These are phyloP conservation scores for Hydrochoerus hydrochaeris DNA, from an alignment of 2,113 vertebrate genomes.

Conservation along the genomic window DNA sequence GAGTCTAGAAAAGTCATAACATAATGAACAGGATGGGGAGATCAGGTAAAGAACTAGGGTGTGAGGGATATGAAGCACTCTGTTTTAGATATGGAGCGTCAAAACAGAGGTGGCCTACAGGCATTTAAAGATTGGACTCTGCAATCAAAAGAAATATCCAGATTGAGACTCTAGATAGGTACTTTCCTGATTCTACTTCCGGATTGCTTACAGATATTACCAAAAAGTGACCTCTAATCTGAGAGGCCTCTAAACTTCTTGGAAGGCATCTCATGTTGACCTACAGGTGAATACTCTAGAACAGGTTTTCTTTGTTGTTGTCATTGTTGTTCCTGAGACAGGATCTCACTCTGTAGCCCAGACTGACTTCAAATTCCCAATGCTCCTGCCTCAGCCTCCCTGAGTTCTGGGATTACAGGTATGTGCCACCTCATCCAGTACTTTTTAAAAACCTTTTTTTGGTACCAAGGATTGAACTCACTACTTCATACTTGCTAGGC, in stretches of 20 bases:
- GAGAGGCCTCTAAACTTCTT: background rate
- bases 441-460: too few relatives aligned
- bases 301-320: background rate
- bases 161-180: background rate
- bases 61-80: background rate
- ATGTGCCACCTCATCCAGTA: background rate
- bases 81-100: background rate
- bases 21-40: background rate
- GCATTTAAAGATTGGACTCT: background rate
- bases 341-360: background rate
- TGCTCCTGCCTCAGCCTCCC: background rate
- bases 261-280: background rate
- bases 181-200: conserved; percentile 1
- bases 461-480: too few relatives aligned
- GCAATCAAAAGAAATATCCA: conserved; percentile 36
- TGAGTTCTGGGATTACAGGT: background rate
- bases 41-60: background rate
- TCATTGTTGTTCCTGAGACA: background rate
- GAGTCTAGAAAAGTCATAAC: conserved; percentile 18
- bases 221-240: background rate
- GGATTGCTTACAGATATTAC: background rate
- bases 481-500: too few relatives aligned
- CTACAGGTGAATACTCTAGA: background rate
- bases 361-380: background rate
- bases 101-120: background rate